These are phyloP conservation scores for Willowsia nigromaculata DNA, from an alignment of 2,888 invertebrate genomes.

Conservation along the genomic window DNA sequence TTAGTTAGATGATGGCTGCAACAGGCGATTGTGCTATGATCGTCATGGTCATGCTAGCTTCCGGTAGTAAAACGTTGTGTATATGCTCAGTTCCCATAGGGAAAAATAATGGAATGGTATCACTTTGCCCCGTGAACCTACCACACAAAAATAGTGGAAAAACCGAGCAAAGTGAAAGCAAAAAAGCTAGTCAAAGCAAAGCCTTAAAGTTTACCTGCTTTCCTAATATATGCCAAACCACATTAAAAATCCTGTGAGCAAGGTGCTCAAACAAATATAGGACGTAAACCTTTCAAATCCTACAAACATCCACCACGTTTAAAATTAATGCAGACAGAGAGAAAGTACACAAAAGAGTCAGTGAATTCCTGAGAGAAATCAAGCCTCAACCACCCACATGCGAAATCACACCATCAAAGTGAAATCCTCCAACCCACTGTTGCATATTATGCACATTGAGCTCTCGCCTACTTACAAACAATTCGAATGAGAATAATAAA, in stretches of 20 bases:
- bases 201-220: no score
- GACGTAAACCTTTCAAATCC: no score
- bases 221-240: no score
- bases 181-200: not conserved
- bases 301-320: not conserved
- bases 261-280: no score
- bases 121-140: not conserved
- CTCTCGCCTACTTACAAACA: not conserved
- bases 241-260: no score
- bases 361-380: not conserved
- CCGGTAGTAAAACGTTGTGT: not conserved
- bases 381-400: not conserved
- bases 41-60: not conserved
- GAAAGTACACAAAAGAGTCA: not conserved
- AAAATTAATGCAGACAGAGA: not conserved
- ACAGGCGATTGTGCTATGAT: conserved; percentile 59
- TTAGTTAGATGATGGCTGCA: conserved; percentile 39
- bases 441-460: not conserved
- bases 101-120: not conserved
- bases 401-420: conserved; percentile 7
- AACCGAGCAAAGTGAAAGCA: not conserved
- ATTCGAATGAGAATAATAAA: not conserved
- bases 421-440: not conserved
- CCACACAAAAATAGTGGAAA: not conserved
- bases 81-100: not conserved